Base-by-base conservation (phyloP, 2,797 vertebrate species). In the Rhinogobio ventralis region DNA sequence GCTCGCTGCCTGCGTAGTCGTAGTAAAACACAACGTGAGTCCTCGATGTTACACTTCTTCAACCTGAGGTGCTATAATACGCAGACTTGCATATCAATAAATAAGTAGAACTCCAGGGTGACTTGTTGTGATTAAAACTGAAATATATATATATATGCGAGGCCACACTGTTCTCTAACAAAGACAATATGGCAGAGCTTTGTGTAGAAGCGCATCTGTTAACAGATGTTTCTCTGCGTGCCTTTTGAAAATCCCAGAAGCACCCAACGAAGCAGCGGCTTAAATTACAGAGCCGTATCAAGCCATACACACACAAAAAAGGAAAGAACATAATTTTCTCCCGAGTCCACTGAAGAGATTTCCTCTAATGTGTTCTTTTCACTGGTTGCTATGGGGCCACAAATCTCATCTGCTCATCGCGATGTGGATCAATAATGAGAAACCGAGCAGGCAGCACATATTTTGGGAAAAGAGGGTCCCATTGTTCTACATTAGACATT, bases 201-300 rank as follows among this genome's bases (percentile, higher is more conserved):
- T 15, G 55, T 67, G 68, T 39, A 64, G 83, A 75, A 66, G 36
- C 25, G 77, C 73, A 53, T 33, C 49, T 72, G 49, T 60, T 71
- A 49, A 62, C 83, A 84, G 83, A 72, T 84, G 83, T 79, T 79
- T 84, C 75, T 46, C 75, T 71, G 83, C 53, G n/a, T 49, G 83
- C 39, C 72, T 39, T 49, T 46, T 13, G 71, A 83, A 66, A 74
- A 57, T 83, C 81, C 60, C 81, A 5, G 25, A 74, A 74, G 81
- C 36, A 33, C 57, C 42, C 66, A 46, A 51, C 28, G 51, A 62
- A 72, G 67, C 25, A 36, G 10, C 5, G 4, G 14, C 49, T 78
- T 20, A 84, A 71, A 84, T 71, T 79, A 78, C 49, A 71, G 25
- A n/a, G 51, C 28, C 51, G 1, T n/a, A 17, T 69, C 49, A 81